Evolutionary conservation across 2,113 vertebrate genomes (phyloP), one percentile per base, ranked within the genome.

Genomic region (Sinocyclocheilus anophthalmus): DNA sequence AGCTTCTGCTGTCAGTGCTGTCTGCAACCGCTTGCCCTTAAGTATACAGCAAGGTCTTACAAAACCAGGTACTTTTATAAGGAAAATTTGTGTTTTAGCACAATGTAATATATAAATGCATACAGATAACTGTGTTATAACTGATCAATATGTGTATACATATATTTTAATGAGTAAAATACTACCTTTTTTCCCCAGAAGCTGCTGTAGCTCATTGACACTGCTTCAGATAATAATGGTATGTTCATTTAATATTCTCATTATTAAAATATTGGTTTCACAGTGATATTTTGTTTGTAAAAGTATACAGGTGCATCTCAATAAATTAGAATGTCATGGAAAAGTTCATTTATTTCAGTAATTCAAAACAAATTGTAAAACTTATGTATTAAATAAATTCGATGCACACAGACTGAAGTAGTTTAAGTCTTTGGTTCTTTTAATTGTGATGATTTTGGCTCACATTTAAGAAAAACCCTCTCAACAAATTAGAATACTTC

Each of bases 141-240:
- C 30, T 53, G 7, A 53, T 30, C 39, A 75, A 48, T 75, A 33
- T 33, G 30, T 33, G 30, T 33, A 33, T 33, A 33, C 30, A 33
- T 33, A 33, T 33, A 45, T 77, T 53, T 72, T 33, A 63, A 69
- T 20, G 13, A 39, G 13, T 85, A 59, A 75, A 11, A 50, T 72
- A 45, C 45, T 33, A 18, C 73, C 14, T 3, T 61, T 14, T 30
- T 3, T 81, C 76, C 76, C 42, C 83, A 86, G 85, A 79, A 59
- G 3, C 70, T 76, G 59, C 48, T 59, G 85, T 76, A 48, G 53
- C 48, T 20, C n/a, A 80, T 33, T 84, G 55, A 33, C 9, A 67
- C 33, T 84, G 33, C 61, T 16, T 61, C 18, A 86, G 33, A 76
- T 53, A 20, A 82, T n/a, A 39, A 88, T 88, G 88, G 88, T 86